Percentiles rank a stretch among this genome's conserved stretches.
These are phyloP conservation scores for Eupleurogrammus muticus DNA, from an alignment of 2,797 vertebrate genomes.

Conservation along the genomic window DNA sequence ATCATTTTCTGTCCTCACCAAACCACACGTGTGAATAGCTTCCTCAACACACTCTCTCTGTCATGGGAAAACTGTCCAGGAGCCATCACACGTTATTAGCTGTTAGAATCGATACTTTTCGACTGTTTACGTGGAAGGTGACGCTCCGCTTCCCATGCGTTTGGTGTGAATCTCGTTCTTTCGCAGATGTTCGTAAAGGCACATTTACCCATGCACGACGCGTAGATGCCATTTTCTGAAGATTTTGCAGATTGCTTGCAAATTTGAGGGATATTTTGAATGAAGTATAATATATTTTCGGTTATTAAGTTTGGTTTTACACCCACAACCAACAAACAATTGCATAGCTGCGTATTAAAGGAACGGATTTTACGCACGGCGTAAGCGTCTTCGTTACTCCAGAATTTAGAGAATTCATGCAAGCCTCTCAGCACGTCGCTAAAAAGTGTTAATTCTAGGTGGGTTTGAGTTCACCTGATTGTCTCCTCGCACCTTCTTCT, in stretches of 20 bases:
- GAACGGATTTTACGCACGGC: constrained; percentile 29
- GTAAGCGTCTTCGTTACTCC: background rate
- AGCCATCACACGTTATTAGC: constrained; percentile 44
- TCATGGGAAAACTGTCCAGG: constrained; percentile 26
- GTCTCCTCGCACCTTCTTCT: background rate
- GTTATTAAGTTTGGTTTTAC: background rate
- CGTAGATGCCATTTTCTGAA: rapidly evolving
- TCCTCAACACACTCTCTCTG: constrained; percentile 17
- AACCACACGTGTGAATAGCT: constrained; percentile 13
- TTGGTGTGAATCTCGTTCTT: constrained; percentile 9
- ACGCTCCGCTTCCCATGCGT: constrained; percentile 50
- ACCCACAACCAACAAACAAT: background rate
- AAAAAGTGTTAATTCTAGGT: background rate
- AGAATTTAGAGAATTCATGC: background rate
- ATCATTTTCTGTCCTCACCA: background rate
- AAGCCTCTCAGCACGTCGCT: background rate
- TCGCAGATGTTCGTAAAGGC: background rate
- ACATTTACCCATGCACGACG: constrained; percentile 10
- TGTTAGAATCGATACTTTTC: constrained; percentile 57
- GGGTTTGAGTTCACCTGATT: background rate
- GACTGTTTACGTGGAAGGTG: constrained; percentile 13
- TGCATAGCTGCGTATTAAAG: background rate
- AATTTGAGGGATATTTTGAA: background rate
- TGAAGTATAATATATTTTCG: too few species aligned
- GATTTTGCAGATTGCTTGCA: background rate